Percentiles rank a stretch among this genome's conserved stretches.
phyloP scores from a whole-genome alignment of 2,113 vertebrate species.

The Lucifuga dentata region DNA sequence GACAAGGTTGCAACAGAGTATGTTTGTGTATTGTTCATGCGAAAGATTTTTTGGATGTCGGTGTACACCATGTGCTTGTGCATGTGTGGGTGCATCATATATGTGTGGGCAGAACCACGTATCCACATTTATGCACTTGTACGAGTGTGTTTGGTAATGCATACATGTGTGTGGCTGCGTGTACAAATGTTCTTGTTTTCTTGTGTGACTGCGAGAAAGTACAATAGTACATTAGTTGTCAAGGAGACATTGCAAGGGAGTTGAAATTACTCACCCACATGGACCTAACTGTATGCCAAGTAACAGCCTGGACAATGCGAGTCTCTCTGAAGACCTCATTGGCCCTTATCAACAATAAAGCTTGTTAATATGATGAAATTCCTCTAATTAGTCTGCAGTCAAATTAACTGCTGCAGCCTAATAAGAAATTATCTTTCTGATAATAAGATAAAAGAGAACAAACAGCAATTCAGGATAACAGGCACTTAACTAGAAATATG shows the following conservation, averaged over 20 bases:
- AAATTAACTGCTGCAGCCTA: constrained; percentile 69
- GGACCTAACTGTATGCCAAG: constrained; percentile 73
- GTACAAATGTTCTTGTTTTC: constrained; percentile 52
- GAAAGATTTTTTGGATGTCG: constrained; percentile 11
- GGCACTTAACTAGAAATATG: constrained; percentile 50
- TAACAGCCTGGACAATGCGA: constrained; percentile 77
- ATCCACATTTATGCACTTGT: not conserved
- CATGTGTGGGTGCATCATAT: constrained; percentile 35
- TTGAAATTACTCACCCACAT: constrained; percentile 76
- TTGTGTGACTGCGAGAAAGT: constrained; percentile 59
- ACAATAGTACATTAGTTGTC: constrained; percentile 71
- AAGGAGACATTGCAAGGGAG: constrained; percentile 73
- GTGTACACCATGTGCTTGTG: constrained; percentile 36
- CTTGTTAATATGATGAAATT: constrained; percentile 78
- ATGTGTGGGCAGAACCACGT: constrained; percentile 21
- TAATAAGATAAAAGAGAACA: constrained; percentile 62
- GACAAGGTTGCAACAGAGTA: not conserved
- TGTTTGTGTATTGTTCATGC: constrained; percentile 34
- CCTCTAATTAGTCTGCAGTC: constrained; percentile 77
- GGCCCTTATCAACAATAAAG: constrained; percentile 77
- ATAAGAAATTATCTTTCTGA: constrained; percentile 61
- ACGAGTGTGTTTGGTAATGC: constrained; percentile 41
- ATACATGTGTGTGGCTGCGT: constrained; percentile 42
- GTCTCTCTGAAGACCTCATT: constrained; percentile 75
- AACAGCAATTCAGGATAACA: constrained; percentile 45